Percentiles rank a stretch among this genome's conserved stretches.
Conservation (phyloP, 2,113 vertebrate genomes). For the Orycteropus afer region DNA sequence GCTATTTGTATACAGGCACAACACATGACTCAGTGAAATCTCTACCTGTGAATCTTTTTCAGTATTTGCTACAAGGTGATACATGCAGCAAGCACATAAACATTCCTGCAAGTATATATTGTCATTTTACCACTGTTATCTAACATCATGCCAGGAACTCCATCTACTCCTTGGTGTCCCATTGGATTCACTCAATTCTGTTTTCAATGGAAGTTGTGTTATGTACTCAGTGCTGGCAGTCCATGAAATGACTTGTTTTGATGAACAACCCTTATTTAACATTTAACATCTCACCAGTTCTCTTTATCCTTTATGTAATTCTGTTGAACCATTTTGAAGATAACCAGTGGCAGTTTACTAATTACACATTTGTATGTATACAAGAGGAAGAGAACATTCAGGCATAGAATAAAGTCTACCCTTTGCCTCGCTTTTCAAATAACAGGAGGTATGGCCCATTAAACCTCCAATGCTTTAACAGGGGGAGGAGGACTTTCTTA, state of each 20-base stretch:
- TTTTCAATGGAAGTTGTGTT: not conserved
- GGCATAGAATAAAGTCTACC: not conserved
- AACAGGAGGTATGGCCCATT: not conserved
- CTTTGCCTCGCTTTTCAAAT: not conserved
- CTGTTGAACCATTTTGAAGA: not conserved
- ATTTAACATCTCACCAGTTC: not conserved
- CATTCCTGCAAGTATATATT: not conserved
- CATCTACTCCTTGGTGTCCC: not conserved
- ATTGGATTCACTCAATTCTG: not conserved
- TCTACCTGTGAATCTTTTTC: not conserved
- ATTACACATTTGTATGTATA: not conserved
- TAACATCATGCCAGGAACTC: not conserved
- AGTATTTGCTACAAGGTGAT: not conserved
- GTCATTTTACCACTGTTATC: not conserved
- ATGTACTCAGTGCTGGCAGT: not conserved
- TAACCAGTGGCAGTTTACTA: not conserved
- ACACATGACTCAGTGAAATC: not conserved
- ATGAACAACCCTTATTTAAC: not conserved
- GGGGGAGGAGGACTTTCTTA: not conserved
- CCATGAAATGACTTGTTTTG: not conserved
- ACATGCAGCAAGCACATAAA: not conserved
- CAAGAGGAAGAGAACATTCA: not conserved
- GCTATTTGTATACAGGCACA: not conserved
- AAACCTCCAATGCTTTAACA: not conserved
- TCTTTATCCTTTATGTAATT: not conserved